Evolutionary conservation across 1,140 invertebrate species (phyloP), one percentile per base, ranked within the genome.

Genomic region (Uloborus diversus): DNA sequence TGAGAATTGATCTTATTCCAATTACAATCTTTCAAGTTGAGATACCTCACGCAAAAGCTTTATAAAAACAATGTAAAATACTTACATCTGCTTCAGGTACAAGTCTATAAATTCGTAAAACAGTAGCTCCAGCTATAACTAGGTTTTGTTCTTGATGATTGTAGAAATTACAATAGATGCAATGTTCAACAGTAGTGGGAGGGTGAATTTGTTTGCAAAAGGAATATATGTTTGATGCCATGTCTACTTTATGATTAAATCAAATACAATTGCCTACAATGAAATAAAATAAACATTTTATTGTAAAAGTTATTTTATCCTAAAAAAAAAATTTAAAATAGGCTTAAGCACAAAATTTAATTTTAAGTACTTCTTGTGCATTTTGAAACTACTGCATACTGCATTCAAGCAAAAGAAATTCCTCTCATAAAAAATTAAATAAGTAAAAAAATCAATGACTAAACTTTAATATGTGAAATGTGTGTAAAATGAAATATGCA

Each of bases 101-200:
- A 42, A 99, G 89, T 69, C 95, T 89, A 86, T 95, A 99, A 1
- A 99, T 93, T 85, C 96, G 92, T 27, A 99, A 90, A 80, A 95
- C 90, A 88, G 98, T 98, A 7, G 93, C 92, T 23, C 96, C 95
- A 64, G 95, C 94, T 23, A 96, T 93, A 17, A 99, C 92, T 56
- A 99, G 89, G 85, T 96, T 97, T 87, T 94, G 94, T 86, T 99
- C 96, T 4, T 90, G 88, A 76, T 92, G 91, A 87, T 93, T 95
- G 85, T 98, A 96, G 87, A 99, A 99, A 85, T 96, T 92, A 85
- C 97, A 99, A 84, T 94, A 95, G 11, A 98, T 91, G 28, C 93
- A 92, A 86, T 97, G 94, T 87, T 99, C 97, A 23, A 99, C 93
- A 0, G 93, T 93, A 0, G 97, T 99, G 0, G 96, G 92, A 11